phyloP scores from a whole-genome alignment of 2,113 vertebrate genomes.

The Oceanodroma tethys region DNA sequence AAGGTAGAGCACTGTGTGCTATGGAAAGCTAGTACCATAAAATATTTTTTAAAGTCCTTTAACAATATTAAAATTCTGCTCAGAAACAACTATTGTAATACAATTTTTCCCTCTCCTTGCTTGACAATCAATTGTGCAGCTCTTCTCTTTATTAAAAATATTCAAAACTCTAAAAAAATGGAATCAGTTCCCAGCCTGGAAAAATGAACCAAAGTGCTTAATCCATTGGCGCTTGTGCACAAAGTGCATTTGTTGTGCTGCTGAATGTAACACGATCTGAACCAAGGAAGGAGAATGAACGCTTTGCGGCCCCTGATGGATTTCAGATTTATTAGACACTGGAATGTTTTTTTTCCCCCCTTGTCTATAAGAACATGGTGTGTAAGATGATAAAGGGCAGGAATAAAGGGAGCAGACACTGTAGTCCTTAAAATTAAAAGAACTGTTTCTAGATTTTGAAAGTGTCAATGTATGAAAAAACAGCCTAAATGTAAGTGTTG shows the following conservation, averaged over 20 bases:
- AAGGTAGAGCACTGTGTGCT: background rate
- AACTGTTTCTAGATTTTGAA: conserved; percentile 37
- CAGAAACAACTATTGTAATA: background rate
- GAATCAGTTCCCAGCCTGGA: conserved; percentile 5
- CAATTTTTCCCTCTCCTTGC: background rate
- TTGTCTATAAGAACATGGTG: conserved; percentile 59
- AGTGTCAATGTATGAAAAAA: conserved; percentile 26
- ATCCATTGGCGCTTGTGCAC: conserved; percentile 45
- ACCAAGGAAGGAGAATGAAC: conserved; percentile 33
- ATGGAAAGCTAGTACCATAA: background rate
- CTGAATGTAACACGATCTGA: conserved; percentile 55
- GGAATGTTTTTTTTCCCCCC: conserved; percentile 54
- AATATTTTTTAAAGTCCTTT: background rate
- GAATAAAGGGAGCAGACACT: conserved; percentile 48
- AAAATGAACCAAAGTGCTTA: conserved; percentile 30
- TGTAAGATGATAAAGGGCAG: conserved; percentile 67
- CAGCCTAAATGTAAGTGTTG: conserved; percentile 29
- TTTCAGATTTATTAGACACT: conserved; percentile 68
- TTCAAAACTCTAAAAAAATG: background rate
- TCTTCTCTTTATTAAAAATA: background rate
- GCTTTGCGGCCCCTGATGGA: conserved; percentile 59
- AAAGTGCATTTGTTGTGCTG: conserved; percentile 65
- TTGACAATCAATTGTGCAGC: background rate
- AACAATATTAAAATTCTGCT: conserved; percentile 26
- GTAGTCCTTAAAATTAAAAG: conserved; percentile 55